A percentile compares a stretch with the other conserved stretches of the same genome.
phyloP scores from a whole-genome alignment of 2,797 vertebrate species.

The Leptodactylus fallax region DNA sequence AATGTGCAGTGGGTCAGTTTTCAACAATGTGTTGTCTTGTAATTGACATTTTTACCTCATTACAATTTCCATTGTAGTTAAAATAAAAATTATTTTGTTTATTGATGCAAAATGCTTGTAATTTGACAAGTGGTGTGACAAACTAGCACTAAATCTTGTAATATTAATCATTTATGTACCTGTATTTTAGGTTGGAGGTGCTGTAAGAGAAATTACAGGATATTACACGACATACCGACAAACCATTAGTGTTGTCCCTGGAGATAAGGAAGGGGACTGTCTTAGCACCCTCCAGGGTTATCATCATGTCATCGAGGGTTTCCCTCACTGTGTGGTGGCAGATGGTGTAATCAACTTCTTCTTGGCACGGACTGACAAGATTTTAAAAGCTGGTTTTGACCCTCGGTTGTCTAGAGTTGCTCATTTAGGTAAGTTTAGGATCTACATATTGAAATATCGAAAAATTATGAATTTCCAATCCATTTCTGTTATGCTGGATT shows the following conservation, averaged over 20 bases:
- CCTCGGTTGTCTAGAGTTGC: conserved; percentile 80
- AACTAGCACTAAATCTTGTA: neutral
- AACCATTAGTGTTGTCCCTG: conserved; percentile 81
- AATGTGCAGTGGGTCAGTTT: too few relatives aligned
- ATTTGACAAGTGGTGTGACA: neutral
- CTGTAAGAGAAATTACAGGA: conserved; percentile 87
- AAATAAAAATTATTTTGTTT: neutral
- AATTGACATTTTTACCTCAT: too few relatives aligned
- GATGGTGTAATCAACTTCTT: conserved; percentile 95
- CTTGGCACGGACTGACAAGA: conserved; percentile 84
- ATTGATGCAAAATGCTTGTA: neutral
- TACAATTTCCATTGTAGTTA: neutral
- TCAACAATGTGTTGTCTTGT: too few relatives aligned
- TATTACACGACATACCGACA: conserved; percentile 86
- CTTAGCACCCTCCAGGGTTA: conserved; percentile 81
- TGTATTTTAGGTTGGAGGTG: conserved; percentile 87
- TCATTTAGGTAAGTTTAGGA: conserved; percentile 83
- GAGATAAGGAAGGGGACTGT: conserved; percentile 85
- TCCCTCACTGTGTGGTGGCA: conserved; percentile 86
- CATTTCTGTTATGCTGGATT: neutral
- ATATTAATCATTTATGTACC: neutral
- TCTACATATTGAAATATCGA: too few relatives aligned
- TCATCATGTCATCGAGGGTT: conserved; percentile 83
- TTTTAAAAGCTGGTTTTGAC: conserved; percentile 87
- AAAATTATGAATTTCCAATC: too few relatives aligned